Conservation (phyloP, 2,888 invertebrate genomes). For the Argyresthia goedartella region DNA sequence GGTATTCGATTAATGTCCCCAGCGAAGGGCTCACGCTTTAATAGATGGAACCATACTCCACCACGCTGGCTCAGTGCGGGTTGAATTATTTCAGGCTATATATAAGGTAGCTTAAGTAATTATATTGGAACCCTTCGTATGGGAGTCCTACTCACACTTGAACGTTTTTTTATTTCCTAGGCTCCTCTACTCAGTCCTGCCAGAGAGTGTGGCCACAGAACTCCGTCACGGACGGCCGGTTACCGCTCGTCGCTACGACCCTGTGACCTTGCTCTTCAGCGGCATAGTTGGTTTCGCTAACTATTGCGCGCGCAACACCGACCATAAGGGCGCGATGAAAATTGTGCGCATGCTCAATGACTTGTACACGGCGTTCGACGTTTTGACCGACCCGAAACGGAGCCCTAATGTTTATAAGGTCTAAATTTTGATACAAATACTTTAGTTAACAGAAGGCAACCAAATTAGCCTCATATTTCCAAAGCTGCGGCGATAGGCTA, state of each 20-base stretch:
- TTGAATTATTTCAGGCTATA: too few species aligned
- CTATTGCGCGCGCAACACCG: conserved; percentile 91
- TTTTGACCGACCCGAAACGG: conserved; percentile 90
- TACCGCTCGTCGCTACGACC: conserved; percentile 87
- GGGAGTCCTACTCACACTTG: too few species aligned
- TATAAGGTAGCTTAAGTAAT: too few species aligned
- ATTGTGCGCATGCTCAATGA: conserved; percentile 95
- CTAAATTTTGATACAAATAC: conserved; percentile 10
- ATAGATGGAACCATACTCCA: too few species aligned
- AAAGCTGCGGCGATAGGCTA: too few species aligned
- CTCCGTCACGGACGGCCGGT: conserved; percentile 92
- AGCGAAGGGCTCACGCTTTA: too few species aligned
- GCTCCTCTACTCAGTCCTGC: conserved; percentile 93
- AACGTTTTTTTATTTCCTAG: conserved; percentile 52
- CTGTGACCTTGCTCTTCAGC: conserved; percentile 93
- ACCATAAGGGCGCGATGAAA: conserved; percentile 95
- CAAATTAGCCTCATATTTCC: too few species aligned
- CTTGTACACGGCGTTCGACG: conserved; percentile 94
- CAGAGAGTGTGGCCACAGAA: conserved; percentile 95
- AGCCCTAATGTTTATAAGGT: conserved; percentile 97
- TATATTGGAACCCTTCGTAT: too few species aligned
- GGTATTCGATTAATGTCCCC: too few species aligned
- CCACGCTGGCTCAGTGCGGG: too few species aligned
- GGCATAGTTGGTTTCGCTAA: conserved; percentile 91
- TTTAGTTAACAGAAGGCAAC: too few species aligned